Evolutionary conservation across 2,888 invertebrate genomes (phyloP), one percentile per base, ranked within the genome.

Genomic region (Troides oblongomaculatus): DNA sequence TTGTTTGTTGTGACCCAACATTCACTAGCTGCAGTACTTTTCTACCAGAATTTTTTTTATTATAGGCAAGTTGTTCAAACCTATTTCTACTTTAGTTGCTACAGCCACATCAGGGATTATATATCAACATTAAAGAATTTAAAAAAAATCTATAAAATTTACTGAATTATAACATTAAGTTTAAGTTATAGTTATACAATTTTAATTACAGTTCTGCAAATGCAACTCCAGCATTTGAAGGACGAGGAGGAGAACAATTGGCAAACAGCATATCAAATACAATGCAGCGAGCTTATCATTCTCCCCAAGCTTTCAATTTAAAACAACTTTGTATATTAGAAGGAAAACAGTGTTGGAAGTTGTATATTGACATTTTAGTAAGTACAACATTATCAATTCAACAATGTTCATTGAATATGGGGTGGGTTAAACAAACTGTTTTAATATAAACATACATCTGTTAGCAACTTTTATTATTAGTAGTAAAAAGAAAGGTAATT

Each of bases 171-270:
- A 12, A 39, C 39, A 39, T 39, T 7, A 39, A 39, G 7, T 39
- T 39, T 39, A 50, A 50, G 18, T 18, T n/a, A 53, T 18, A 5
- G 12, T 30, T 21, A 61, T 43, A 59, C 4, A 46, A 61, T 23
- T 72, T 64, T 71, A 50, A 72, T 84, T 83, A 60, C 82, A 98
- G 98, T 87, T 99, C 99, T 30, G 99, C 99, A 12, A 99, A 98
- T 94, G 99, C 99, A 2, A 97, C 98, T 1, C 98, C 99, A 6
- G 97, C 96, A 80, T 99, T 99, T 92, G 99, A 99, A 92, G 99
- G 99, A 3, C 93, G 98, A 81, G 99, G 99, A 43, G 99, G 99
- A 2, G 98, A 99, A 79, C 96, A 97, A 72, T 90, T 99, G 70
- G 98, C 97, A 0, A 94, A 94, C 72, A 97, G 96, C 81, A 95